Evolutionary conservation across 2,888 invertebrate species (phyloP).

Genomic region (Parasteatoda lunata): DNA sequence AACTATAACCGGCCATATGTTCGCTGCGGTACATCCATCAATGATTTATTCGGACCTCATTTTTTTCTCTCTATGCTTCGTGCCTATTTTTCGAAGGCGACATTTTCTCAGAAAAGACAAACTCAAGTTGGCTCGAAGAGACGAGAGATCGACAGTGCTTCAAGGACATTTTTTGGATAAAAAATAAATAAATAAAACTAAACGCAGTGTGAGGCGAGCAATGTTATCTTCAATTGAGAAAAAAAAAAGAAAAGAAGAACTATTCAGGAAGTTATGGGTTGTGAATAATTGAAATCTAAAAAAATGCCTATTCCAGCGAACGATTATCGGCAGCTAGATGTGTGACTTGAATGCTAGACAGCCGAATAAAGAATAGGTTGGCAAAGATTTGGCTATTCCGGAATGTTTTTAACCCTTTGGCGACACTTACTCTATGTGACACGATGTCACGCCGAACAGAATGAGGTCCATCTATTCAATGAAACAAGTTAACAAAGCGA

Average conservation of each 20-base stretch:
- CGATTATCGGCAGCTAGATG: slow-evolving; percentile 57
- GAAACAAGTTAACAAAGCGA: slow-evolving; percentile 46
- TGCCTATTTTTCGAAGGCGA: background rate
- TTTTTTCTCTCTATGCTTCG: background rate
- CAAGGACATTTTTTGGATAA: slow-evolving; percentile 26
- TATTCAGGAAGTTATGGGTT: slow-evolving; percentile 62
- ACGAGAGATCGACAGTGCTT: background rate
- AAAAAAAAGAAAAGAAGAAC: background rate
- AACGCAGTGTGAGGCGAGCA: background rate
- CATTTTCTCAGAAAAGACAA: background rate
- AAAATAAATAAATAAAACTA: background rate
- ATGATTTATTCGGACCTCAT: background rate
- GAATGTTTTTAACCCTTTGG: slow-evolving; percentile 49
- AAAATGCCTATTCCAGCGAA: slow-evolving; percentile 21
- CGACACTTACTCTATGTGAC: slow-evolving; percentile 40
- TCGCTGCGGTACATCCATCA: background rate
- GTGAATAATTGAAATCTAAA: slow-evolving; percentile 43
- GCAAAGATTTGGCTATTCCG: slow-evolving; percentile 43
- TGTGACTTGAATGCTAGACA: slow-evolving; percentile 56
- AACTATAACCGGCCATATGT: background rate
- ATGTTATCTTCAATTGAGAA: slow-evolving; percentile 14
- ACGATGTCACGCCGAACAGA: slow-evolving; percentile 44
- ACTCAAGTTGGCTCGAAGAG: too few relatives aligned
- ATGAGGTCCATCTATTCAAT: slow-evolving; percentile 44
- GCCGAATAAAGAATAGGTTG: slow-evolving; percentile 43